Evolutionary conservation across 1,140 invertebrate genomes (phyloP), one percentile per base, ranked within the genome.

Genomic region (Cyrtorhinus lividipennis): DNA sequence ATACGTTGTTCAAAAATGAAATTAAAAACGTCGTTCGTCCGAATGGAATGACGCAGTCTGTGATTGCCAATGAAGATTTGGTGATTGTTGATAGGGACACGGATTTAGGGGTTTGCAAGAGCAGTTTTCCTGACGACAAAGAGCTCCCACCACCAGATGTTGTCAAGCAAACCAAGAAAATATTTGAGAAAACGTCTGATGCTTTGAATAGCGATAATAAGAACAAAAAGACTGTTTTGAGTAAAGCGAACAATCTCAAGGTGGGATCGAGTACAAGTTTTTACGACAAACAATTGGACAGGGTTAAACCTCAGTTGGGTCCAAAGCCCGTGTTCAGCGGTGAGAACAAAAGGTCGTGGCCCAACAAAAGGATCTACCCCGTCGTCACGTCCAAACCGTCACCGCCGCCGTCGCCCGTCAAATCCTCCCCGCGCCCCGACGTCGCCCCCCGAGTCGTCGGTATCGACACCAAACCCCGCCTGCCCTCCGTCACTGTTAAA

Each of bases 131-230:
- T 2, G 60, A 59, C 26, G 62, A 61, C 58, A 59, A 82, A 0
- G 89, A 92, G 66, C 78, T 90, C 20, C 90, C 90, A 1, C 87
- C 88, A 1, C 83, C 85, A 0, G 89, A 92, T 78, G 80, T 90
- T 56, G 89, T 92, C 44, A 88, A 88, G 69, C 86, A 88, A 53
- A 85, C 86, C 0, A 80, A 90, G 65, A 81, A 84, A 68, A 85
- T 90, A 69, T 93, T 93, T 73, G 90, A 93, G 72, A 79, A 80
- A 25, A 77, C 62, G 25, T 10, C 48, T 3, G 48, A 53, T 22
- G 5, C 8, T 20, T 12, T 20, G 5, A 22, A 10, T 62, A 18
- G 44, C 59, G 18, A 64, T 56, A 24, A 53, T 48, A 61, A 63
- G 48, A 59, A 46, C 56, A 15, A 65, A 66, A 65, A 10, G 30